These are phyloP conservation scores for Drosophila nasuta DNA, from an alignment of 1,140 invertebrate genomes.

Conservation along the genomic window DNA sequence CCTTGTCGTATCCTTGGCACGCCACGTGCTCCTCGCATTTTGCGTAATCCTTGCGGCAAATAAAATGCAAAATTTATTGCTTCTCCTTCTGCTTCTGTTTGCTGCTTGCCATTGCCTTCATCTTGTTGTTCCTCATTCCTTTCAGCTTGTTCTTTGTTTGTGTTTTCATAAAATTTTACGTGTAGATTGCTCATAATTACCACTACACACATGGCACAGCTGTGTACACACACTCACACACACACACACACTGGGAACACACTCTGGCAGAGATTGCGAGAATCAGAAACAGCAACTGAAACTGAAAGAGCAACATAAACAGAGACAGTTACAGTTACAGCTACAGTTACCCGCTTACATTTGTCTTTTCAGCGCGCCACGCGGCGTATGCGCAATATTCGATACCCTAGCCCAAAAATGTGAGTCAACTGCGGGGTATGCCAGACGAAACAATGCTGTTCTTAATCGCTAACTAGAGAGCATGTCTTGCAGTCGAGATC, in stretches of 20 bases:
- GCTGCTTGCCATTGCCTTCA: neutral
- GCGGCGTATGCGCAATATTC: slow-evolving; percentile 64
- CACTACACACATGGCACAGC: slow-evolving; percentile 51
- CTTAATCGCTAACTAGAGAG: neutral
- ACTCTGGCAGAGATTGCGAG: slow-evolving; percentile 16
- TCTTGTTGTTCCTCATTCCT: neutral
- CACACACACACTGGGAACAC: slow-evolving; percentile 15
- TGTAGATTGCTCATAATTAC: slow-evolving; percentile 77
- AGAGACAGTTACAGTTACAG: slow-evolving; percentile 33
- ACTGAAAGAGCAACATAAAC: slow-evolving; percentile 29
- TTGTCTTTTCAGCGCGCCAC: slow-evolving; percentile 61
- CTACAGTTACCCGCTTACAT: slow-evolving; percentile 38
- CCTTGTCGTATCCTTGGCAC: slow-evolving; percentile 36
- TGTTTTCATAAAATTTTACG: slow-evolving; percentile 57
- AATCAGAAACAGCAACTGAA: slow-evolving; percentile 5
- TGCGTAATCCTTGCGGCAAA: slow-evolving; percentile 61
- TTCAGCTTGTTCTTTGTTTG: slow-evolving; percentile 30
- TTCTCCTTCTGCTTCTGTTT: neutral
- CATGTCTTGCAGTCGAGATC: neutral
- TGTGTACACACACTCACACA: slow-evolving; percentile 31
- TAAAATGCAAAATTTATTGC: slow-evolving; percentile 76
- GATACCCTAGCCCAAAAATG: slow-evolving; percentile 1
- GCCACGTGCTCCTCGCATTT: slow-evolving; percentile 26
- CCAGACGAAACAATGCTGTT: no score
- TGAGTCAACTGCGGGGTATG: neutral